These are phyloP conservation scores for Botia almorhae DNA, from an alignment of 2,797 vertebrate genomes.

Conservation along the genomic window DNA sequence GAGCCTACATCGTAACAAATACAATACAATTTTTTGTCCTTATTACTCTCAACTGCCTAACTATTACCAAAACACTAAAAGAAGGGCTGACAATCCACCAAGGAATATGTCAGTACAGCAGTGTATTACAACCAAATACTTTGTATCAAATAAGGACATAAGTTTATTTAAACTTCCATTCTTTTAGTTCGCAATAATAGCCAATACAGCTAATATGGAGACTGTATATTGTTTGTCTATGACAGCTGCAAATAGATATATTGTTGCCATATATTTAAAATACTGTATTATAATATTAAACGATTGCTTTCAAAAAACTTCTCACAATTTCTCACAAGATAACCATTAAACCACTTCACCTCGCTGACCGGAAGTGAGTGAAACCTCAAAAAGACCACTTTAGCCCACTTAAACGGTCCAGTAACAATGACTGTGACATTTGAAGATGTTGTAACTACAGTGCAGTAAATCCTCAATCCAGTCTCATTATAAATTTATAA, in stretches of 20 bases:
- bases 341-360: too few relatives aligned
- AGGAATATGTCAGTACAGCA: too few relatives aligned
- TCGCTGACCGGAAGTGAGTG: neutral
- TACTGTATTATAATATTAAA: too few relatives aligned
- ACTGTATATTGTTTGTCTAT: too few relatives aligned
- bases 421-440: neutral
- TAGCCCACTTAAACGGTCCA: neutral
- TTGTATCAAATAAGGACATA: neutral
- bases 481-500: neutral
- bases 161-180: too few relatives aligned
- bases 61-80: neutral
- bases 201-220: too few relatives aligned
- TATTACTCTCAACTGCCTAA: neutral
- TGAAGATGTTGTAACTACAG: neutral
- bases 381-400: neutral
- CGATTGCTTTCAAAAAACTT: too few relatives aligned
- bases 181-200: too few relatives aligned
- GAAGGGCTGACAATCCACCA: neutral
- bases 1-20: too few relatives aligned
- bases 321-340: too few relatives aligned
- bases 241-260: too few relatives aligned
- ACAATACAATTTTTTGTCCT: slow-evolving; percentile 3
- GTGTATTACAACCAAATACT: neutral
- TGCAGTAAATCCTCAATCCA: neutral
- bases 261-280: too few relatives aligned